Conservation (phyloP, 2,888 invertebrate species). For the Nemotelus pantherinus region DNA sequence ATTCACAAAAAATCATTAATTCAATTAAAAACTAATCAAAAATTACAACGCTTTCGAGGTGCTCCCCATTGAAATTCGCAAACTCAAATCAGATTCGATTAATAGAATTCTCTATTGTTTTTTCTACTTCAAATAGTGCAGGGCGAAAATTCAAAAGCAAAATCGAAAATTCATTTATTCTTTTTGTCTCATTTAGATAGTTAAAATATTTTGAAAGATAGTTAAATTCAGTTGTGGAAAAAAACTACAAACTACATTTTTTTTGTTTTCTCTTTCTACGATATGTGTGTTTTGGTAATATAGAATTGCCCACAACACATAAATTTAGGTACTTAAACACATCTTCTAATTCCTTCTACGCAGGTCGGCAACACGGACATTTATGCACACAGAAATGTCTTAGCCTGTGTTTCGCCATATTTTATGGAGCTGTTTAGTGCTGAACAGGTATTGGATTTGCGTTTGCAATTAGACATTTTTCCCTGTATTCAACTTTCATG, state of each 20-base stretch:
- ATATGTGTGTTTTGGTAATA: slow-evolving; percentile 49
- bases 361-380: slow-evolving; percentile 77
- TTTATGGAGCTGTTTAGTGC: slow-evolving; percentile 77
- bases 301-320: slow-evolving; percentile 49
- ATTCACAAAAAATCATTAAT: background rate
- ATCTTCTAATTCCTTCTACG: slow-evolving; percentile 46
- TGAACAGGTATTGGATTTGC: slow-evolving; percentile 64
- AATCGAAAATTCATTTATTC: too few relatives aligned
- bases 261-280: slow-evolving; percentile 42
- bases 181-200: too few relatives aligned
- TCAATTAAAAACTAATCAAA: too few relatives aligned
- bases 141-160: too few relatives aligned
- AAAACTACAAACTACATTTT: slow-evolving; percentile 39
- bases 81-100: too few relatives aligned
- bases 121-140: too few relatives aligned
- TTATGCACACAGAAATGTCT: slow-evolving; percentile 80
- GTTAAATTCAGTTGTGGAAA: background rate
- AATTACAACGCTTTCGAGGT: too few relatives aligned
- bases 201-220: too few relatives aligned
- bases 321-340: slow-evolving; percentile 47
- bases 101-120: too few relatives aligned
- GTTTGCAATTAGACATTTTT: slow-evolving; percentile 19
- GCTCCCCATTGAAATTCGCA: too few relatives aligned
- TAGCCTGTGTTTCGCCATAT: slow-evolving; percentile 81
- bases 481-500: too few relatives aligned